phyloP scores from a whole-genome alignment of 35 echinoderm and acorn worm genomes.

The Holothuria glaberrima region DNA sequence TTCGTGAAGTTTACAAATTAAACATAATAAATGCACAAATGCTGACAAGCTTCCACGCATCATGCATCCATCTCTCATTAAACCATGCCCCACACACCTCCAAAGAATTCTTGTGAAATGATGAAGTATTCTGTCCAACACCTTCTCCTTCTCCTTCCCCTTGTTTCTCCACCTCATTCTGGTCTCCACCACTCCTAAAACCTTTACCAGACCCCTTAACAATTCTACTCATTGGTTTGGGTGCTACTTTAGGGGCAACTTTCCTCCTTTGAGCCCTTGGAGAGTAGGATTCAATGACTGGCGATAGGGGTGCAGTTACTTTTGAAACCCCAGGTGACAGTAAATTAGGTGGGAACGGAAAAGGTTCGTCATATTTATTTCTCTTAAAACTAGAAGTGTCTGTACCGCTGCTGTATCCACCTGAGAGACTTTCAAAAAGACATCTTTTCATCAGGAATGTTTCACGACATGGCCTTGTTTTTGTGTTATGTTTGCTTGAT shows the following conservation, averaged over 20 bases:
- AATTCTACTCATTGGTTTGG: slow-evolving; percentile 1
- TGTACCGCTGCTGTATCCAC: background rate
- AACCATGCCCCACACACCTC: background rate
- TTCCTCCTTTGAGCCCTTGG: background rate
- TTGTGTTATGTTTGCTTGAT: background rate
- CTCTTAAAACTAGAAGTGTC: background rate
- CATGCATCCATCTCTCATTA: background rate
- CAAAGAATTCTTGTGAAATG: background rate
- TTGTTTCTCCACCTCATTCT: background rate
- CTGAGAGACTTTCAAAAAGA: slow-evolving; percentile 29
- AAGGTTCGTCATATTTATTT: slow-evolving; percentile 5
- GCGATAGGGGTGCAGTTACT: background rate
- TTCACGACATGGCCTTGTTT: slow-evolving; percentile 30
- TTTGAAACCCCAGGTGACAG: background rate
- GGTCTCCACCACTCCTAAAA: background rate
- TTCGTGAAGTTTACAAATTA: background rate
- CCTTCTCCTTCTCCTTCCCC: background rate
- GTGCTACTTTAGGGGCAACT: background rate
- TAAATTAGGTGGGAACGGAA: background rate
- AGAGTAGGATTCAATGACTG: background rate
- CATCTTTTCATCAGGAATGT: background rate
- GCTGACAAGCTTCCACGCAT: background rate
- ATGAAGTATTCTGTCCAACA: background rate
- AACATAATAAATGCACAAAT: too few relatives aligned
- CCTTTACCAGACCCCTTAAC: background rate